Conservation (phyloP, 2,888 invertebrate genomes). For the Periphyllus acericola region DNA sequence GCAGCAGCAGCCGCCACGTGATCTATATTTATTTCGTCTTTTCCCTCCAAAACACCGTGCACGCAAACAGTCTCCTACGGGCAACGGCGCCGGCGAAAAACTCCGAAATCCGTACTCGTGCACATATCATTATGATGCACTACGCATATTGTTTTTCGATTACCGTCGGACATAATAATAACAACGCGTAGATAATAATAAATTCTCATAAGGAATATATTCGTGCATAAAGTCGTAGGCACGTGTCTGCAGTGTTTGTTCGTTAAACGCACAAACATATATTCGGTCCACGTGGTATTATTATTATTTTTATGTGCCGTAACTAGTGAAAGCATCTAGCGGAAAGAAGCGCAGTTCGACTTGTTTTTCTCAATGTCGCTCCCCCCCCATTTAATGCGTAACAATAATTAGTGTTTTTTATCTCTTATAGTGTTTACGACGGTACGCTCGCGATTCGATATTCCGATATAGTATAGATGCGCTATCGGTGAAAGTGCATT, state of each 20-base stretch:
- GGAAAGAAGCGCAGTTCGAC: conserved; percentile 18
- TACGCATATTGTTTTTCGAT: background rate
- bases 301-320: background rate
- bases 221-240: too few relatives aligned
- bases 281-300: background rate
- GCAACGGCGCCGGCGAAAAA: background rate
- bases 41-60: background rate
- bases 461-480: background rate
- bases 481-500: conserved; percentile 29
- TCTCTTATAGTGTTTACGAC: background rate
- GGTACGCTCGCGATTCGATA: background rate
- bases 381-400: background rate
- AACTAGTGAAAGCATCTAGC: conserved; percentile 33
- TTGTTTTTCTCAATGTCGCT: conserved; percentile 25
- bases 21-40: conserved; percentile 1
- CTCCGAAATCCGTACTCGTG: background rate
- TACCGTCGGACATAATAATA: background rate
- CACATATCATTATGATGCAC: background rate
- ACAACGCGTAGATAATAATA: too few relatives aligned
- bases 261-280: background rate
- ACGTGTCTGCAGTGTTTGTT: background rate
- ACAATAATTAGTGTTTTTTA: conserved; percentile 23
- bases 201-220: too few relatives aligned
- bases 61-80: background rate
- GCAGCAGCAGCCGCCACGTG: background rate